Evolutionary conservation across 2,888 invertebrate genomes (phyloP), one percentile per base, ranked within the genome.

Genomic region (Sminthurinus aureus): DNA sequence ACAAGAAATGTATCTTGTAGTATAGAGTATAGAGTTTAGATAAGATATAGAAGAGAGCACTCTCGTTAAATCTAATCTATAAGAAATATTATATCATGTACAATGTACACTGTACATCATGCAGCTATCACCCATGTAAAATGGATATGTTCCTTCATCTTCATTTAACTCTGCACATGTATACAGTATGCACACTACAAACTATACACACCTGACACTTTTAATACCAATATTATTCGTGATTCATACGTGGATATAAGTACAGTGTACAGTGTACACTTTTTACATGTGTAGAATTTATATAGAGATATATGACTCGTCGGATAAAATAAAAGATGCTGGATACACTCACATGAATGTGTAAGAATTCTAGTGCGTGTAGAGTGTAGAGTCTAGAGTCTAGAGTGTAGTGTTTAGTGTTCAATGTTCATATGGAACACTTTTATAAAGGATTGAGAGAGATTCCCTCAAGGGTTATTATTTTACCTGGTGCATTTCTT

Each of bases 381-480:
- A 4, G 38, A 4, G 38, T n/a, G n/a, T n/a, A n/a, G n/a, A n/a
- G n/a, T n/a, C n/a, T n/a, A n/a, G n/a, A n/a, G n/a, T n/a, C n/a
- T n/a, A n/a, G n/a, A n/a, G n/a, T n/a, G n/a, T n/a, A n/a, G n/a
- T n/a, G n/a, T n/a, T n/a, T n/a, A n/a, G n/a, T n/a, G n/a, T n/a
- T n/a, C n/a, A n/a, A n/a, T n/a, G 38, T 38, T 38, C 38, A 38
- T 38, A 38, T 38, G 38, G 38, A 38, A 38, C 38, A 38, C 38
- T 38, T 38, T 6, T 76, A 76, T 76, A 24, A 71, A 76, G 52
- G 20, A 76, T 76, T n/a, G 51, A 58, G 76, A 76, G n/a, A 76
- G 58, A 76, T 76, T 76, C 76, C 76, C 76, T 76, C 76, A 76
- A 76, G 76, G 76, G 76, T 76, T 76, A 76, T 76, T 76, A 76